Evolutionary conservation across 1,140 invertebrate species (phyloP).

Genomic region (Papilio machaon): DNA sequence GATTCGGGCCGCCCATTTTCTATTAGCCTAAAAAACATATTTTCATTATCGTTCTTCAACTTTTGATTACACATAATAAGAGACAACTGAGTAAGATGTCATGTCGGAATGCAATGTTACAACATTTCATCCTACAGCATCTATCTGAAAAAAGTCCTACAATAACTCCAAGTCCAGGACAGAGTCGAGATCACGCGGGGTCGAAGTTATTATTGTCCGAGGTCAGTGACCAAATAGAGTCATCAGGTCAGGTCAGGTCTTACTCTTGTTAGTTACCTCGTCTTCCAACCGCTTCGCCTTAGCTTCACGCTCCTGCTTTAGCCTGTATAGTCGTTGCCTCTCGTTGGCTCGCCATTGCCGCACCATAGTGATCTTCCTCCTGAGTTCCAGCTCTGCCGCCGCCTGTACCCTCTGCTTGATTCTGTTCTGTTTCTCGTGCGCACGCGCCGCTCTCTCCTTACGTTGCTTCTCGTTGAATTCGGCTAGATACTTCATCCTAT

Average conservation of each 20-base stretch:
- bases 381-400: constrained; percentile 72
- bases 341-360: constrained; percentile 73
- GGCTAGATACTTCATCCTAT: constrained; percentile 68
- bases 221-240: not conserved
- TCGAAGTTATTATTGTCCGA: not conserved
- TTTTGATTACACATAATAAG: not conserved
- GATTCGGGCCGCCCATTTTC: constrained; percentile 67
- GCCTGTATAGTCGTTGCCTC: constrained; percentile 65
- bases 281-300: constrained; percentile 63
- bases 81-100: not conserved
- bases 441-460: constrained; percentile 60
- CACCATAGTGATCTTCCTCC: constrained; percentile 75
- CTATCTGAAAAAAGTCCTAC: too few species aligned
- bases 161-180: too few species aligned
- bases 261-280: constrained; percentile 49
- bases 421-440: constrained; percentile 66
- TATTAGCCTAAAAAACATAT: constrained; percentile 58
- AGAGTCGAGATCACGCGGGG: too few species aligned
- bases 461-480: constrained; percentile 73
- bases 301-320: constrained; percentile 63
- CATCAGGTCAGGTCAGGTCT: not conserved
- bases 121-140: too few species aligned
- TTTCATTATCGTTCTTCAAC: not conserved
- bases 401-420: constrained; percentile 74
- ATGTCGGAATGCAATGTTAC: too few species aligned